These are phyloP conservation scores for Bovichtus variegatus DNA, from an alignment of 2,797 vertebrate genomes.

Conservation along the genomic window DNA sequence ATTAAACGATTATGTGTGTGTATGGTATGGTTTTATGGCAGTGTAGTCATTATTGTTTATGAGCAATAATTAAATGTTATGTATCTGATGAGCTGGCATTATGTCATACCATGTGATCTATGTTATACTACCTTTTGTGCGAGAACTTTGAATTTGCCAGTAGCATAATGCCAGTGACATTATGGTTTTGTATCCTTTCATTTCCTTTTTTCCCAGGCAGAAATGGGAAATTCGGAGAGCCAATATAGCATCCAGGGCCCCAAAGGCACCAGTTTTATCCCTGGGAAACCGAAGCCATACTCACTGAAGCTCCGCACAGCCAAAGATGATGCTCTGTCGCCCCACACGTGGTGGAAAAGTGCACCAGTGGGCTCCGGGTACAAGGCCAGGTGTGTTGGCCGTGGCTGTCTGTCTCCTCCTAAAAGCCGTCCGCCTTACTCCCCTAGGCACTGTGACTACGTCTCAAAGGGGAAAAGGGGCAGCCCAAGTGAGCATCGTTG, in stretches of 20 bases:
- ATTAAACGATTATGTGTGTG: slow-evolving; percentile 24
- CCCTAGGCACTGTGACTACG: slow-evolving; percentile 83
- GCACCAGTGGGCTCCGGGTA: slow-evolving; percentile 82
- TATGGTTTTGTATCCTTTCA: slow-evolving; percentile 5
- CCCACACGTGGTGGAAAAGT: slow-evolving; percentile 88
- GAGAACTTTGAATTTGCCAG: slow-evolving; percentile 30
- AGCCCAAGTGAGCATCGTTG: slow-evolving; percentile 66
- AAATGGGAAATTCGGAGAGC: slow-evolving; percentile 97
- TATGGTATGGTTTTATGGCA: slow-evolving; percentile 37
- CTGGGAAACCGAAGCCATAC: slow-evolving; percentile 90
- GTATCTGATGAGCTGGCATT: slow-evolving; percentile 28
- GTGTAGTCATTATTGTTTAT: slow-evolving; percentile 49
- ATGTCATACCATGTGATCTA: slow-evolving; percentile 45
- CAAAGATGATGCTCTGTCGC: slow-evolving; percentile 87
- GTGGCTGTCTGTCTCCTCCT: slow-evolving; percentile 91
- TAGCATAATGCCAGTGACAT: background rate
- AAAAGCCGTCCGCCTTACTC: slow-evolving; percentile 90
- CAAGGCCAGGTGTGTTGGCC: slow-evolving; percentile 90
- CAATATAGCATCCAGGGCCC: slow-evolving; percentile 94
- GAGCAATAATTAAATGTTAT: slow-evolving; percentile 50
- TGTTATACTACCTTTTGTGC: slow-evolving; percentile 29
- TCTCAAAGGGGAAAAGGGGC: slow-evolving; percentile 82
- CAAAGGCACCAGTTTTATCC: slow-evolving; percentile 84
- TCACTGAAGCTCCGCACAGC: slow-evolving; percentile 88
- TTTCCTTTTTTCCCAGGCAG: slow-evolving; percentile 72